These are phyloP conservation scores for Agrochola lychnidis DNA, from an alignment of 2,888 invertebrate species.

Conservation along the genomic window DNA sequence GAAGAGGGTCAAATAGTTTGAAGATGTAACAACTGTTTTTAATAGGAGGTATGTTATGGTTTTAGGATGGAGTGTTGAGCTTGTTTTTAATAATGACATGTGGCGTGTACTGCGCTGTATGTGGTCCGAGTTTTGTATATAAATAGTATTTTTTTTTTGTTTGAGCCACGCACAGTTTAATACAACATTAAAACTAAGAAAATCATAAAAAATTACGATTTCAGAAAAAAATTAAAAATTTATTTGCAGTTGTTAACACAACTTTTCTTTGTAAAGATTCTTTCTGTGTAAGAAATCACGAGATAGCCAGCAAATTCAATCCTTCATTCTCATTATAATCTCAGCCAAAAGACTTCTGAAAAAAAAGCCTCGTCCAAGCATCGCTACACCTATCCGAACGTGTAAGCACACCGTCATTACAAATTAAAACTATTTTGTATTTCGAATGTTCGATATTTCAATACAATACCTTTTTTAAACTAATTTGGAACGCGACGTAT, in stretches of 20 bases:
- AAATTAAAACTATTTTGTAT: constrained; percentile 33
- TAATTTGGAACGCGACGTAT: constrained; percentile 69
- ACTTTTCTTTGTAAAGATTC: not conserved
- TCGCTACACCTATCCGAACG: not conserved
- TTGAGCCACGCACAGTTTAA: too few species aligned
- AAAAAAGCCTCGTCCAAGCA: not conserved
- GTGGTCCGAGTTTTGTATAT: not conserved
- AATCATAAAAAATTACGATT: too few species aligned
- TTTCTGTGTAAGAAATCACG: too few species aligned
- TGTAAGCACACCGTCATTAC: not conserved
- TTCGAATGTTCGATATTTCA: constrained; percentile 25
- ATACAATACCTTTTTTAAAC: constrained; percentile 29
- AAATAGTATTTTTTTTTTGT: too few species aligned
- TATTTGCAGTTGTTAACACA: not conserved
- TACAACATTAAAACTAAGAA: too few species aligned
- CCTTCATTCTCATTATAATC: not conserved
- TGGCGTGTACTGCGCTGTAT: constrained; percentile 8
- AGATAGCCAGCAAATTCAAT: not conserved
- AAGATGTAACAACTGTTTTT: constrained; percentile 57
- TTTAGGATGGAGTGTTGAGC: not conserved
- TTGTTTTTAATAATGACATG: constrained; percentile 39
- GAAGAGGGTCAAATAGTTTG: constrained; percentile 11
- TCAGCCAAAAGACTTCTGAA: too few species aligned
- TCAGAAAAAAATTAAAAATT: too few species aligned
- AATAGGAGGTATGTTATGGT: constrained; percentile 42